Conservation (phyloP, 2,888 invertebrate species). For the Ashinkailepas kermadecensis region DNA sequence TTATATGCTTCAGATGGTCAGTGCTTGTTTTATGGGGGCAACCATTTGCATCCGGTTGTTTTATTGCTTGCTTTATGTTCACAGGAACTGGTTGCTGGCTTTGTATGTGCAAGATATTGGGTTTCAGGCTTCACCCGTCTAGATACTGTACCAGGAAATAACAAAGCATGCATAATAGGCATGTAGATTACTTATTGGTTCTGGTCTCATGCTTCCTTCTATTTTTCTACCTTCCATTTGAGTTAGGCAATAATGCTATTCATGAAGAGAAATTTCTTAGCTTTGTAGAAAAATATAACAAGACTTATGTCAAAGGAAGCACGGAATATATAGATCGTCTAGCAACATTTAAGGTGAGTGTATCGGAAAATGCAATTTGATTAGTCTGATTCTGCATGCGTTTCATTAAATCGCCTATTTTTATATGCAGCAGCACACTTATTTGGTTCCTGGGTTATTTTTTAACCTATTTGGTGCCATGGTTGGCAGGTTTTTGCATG, state of each 20-base stretch:
- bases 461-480: neutral
- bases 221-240: neutral
- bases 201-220: neutral
- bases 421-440: neutral
- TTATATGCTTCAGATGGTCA: no score
- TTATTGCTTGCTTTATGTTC: no score
- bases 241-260: neutral
- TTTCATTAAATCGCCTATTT: neutral
- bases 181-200: neutral
- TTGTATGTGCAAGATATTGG: no score
- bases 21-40: no score
- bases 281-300: neutral
- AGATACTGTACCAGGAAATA: no score
- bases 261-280: neutral
- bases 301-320: neutral
- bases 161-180: neutral
- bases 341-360: neutral
- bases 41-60: no score
- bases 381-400: no score
- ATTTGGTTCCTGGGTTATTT: neutral
- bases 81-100: no score
- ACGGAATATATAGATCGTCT: neutral
- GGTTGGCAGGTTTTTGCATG: neutral
- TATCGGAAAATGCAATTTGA: neutral
- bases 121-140: no score